A percentile compares a stretch with the other conserved stretches of the same genome.
Evolutionary conservation across 2,113 vertebrate genomes (phyloP).

Genomic region (Felis chaus): DNA sequence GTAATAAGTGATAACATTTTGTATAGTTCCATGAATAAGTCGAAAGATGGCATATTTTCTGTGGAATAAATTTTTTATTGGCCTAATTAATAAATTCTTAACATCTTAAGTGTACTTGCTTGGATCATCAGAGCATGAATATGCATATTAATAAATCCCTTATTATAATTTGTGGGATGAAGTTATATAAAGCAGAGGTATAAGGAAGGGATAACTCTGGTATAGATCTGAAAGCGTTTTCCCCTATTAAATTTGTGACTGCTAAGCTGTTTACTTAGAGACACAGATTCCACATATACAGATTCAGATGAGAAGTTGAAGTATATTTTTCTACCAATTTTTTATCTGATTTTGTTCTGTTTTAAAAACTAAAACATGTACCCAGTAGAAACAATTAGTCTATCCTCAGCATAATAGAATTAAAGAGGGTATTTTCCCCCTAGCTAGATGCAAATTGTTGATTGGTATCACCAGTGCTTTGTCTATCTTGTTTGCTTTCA

Average conservation of each 20-base stretch:
- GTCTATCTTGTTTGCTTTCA: not conserved
- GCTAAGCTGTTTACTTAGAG: not conserved
- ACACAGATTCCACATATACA: not conserved
- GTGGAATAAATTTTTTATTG: not conserved
- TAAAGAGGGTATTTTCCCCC: not conserved
- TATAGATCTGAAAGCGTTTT: not conserved
- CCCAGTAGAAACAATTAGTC: not conserved
- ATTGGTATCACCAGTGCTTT: not conserved
- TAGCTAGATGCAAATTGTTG: not conserved
- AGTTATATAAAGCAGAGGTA: not conserved
- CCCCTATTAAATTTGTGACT: not conserved
- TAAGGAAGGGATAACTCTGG: not conserved
- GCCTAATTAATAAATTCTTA: not conserved
- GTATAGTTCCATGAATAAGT: not conserved
- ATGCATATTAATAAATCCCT: not conserved
- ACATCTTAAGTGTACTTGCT: not conserved
- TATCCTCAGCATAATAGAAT: not conserved
- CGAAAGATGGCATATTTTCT: not conserved
- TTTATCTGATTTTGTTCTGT: not conserved
- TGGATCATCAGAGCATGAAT: not conserved
- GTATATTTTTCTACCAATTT: not conserved
- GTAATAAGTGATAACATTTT: not conserved
- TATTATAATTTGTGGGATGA: not conserved
- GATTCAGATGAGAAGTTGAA: not conserved
- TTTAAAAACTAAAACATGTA: slow-evolving; percentile 17